Conservation (phyloP, 2,797 vertebrate species). For the Graptemys geographica region DNA sequence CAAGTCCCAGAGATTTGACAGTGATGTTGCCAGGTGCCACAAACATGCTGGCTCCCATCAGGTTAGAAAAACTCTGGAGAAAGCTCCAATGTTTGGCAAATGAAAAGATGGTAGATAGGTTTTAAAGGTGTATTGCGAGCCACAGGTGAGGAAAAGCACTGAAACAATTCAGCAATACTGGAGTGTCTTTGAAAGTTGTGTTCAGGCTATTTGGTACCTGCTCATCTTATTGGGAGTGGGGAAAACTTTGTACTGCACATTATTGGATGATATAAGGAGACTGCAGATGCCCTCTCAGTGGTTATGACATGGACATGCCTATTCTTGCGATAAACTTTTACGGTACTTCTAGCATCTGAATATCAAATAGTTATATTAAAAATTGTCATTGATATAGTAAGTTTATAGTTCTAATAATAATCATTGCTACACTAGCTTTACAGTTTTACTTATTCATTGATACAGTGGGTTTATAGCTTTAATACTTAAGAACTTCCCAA, state of each 20-base stretch:
- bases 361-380: conserved; percentile 13
- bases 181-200: background rate
- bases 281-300: background rate
- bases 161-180: background rate
- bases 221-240: background rate
- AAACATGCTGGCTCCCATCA: background rate
- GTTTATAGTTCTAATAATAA: background rate
- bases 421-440: background rate
- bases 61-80: background rate
- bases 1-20: background rate
- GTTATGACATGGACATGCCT: background rate
- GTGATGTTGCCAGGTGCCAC: background rate
- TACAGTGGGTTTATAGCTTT: background rate
- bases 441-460: background rate
- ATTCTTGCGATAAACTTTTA: background rate
- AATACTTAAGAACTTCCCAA: conserved; percentile 1
- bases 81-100: background rate
- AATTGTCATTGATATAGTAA: background rate
- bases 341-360: conserved; percentile 26
- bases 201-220: background rate
- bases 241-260: background rate
- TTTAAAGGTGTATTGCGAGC: background rate
- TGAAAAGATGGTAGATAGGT: background rate
- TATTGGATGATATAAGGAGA: background rate
- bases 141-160: background rate